Conservation (phyloP, 2,888 invertebrate species). For the Callosobruchus maculatus region DNA sequence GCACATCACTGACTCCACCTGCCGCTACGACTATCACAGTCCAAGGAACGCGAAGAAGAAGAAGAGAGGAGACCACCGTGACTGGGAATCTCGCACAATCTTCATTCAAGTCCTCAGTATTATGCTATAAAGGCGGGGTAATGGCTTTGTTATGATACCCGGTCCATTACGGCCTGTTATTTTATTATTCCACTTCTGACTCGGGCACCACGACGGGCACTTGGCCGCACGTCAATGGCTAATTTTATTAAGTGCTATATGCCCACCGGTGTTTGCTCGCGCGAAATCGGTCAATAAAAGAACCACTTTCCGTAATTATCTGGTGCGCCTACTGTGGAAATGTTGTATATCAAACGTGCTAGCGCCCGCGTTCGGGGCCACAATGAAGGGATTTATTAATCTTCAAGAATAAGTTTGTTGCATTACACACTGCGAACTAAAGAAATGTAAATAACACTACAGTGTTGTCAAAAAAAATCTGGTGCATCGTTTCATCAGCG, state of each 20-base stretch:
- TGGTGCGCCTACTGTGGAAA: conserved; percentile 16
- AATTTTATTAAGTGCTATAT: conserved; percentile 29
- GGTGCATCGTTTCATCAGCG: too few species aligned
- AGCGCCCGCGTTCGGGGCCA: background rate
- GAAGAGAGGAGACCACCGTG: conserved; percentile 23
- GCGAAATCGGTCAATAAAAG: conserved; percentile 22
- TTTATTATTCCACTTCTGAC: conserved; percentile 30
- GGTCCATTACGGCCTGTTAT: conserved; percentile 36
- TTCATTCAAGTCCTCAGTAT: conserved; percentile 38
- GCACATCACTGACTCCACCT: too few species aligned
- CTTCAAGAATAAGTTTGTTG: conserved; percentile 9
- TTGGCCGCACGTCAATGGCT: conserved; percentile 26
- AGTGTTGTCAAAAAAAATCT: too few species aligned
- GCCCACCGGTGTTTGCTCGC: conserved; percentile 22
- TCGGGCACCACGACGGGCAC: conserved; percentile 17
- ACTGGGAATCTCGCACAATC: conserved; percentile 35
- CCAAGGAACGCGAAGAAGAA: background rate
- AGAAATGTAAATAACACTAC: too few species aligned
- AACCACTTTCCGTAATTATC: conserved; percentile 23
- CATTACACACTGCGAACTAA: too few species aligned
- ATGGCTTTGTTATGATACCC: conserved; percentile 45
- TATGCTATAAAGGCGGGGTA: conserved; percentile 46
- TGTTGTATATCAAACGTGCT: conserved; percentile 16
- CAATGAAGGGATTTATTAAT: conserved; percentile 11
- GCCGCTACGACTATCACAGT: background rate